Conservation (phyloP, 2,113 vertebrate genomes). For the Aspiorhynchus laticeps region DNA sequence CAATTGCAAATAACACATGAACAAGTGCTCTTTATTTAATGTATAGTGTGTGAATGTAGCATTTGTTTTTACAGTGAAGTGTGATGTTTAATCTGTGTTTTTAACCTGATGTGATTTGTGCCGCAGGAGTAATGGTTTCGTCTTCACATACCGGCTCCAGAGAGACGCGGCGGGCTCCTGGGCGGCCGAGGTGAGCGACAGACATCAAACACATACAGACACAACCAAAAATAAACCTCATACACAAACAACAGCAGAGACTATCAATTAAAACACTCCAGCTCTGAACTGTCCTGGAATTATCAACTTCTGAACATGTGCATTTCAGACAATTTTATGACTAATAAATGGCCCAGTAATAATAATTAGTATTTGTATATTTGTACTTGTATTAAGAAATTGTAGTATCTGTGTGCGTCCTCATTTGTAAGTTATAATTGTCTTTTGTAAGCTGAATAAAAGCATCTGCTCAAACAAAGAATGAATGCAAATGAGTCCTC, state of each 20-base stretch:
- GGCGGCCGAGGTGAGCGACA: slow-evolving; percentile 77
- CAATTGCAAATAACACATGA: too few relatives aligned
- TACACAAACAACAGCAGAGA: neutral
- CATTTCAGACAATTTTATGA: too few relatives aligned
- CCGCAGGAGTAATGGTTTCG: slow-evolving; percentile 73
- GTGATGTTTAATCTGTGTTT: neutral
- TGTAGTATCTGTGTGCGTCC: too few relatives aligned
- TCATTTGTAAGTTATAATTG: too few relatives aligned
- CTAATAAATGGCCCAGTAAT: too few relatives aligned
- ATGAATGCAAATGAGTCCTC: neutral
- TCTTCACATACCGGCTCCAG: slow-evolving; percentile 82
- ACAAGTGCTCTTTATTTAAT: too few relatives aligned
- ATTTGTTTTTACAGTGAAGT: too few relatives aligned
- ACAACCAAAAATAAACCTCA: neutral
- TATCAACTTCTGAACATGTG: neutral
- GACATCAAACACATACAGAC: neutral
- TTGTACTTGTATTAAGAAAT: too few relatives aligned
- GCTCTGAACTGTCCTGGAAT: neutral
- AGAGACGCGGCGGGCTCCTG: slow-evolving; percentile 79
- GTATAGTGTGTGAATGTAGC: too few relatives aligned
- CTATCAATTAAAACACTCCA: neutral
- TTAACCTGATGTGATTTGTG: slow-evolving; percentile 31
- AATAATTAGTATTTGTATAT: too few relatives aligned
- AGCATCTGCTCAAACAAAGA: neutral
- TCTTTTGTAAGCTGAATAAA: neutral